These are phyloP conservation scores for Cotesia glomerata DNA, from an alignment of 1,140 invertebrate genomes.

Conservation along the genomic window DNA sequence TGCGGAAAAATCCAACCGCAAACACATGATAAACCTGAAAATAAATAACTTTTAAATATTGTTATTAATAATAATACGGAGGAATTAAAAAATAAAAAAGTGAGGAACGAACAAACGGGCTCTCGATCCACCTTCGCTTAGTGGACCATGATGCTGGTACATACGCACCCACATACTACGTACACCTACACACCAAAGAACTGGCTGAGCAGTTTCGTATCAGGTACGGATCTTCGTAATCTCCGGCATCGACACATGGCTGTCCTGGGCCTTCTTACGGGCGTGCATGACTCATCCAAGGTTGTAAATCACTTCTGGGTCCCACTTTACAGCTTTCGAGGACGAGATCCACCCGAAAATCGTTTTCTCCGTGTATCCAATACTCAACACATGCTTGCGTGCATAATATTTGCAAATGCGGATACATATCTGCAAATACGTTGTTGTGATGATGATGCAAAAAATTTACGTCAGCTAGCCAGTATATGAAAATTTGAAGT, in stretches of 20 bases:
- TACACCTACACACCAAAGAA: slow-evolving; percentile 39
- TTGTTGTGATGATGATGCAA: too few relatives aligned
- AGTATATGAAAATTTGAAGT: too few relatives aligned
- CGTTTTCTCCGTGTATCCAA: slow-evolving; percentile 25
- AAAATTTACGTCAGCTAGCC: too few relatives aligned
- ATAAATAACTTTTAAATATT: not conserved
- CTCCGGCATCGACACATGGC: slow-evolving; percentile 55
- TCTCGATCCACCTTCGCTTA: slow-evolving; percentile 19
- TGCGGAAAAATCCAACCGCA: not conserved
- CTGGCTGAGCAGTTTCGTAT: slow-evolving; percentile 39
- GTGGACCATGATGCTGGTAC: not conserved
- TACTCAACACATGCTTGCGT: not conserved
- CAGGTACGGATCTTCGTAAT: slow-evolving; percentile 55
- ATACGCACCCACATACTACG: slow-evolving; percentile 57
- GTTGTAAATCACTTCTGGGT: slow-evolving; percentile 55
- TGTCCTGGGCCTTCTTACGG: slow-evolving; percentile 49
- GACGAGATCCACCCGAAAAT: slow-evolving; percentile 33
- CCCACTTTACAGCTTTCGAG: slow-evolving; percentile 42
- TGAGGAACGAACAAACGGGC: slow-evolving; percentile 17
- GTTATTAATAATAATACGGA: not conserved
- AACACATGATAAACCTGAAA: not conserved
- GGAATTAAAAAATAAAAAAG: slow-evolving; percentile 4
- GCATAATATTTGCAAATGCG: too few relatives aligned
- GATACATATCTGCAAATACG: not conserved
- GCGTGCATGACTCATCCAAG: slow-evolving; percentile 55